These are phyloP conservation scores for Aricia artaxerxes DNA, from an alignment of 2,888 invertebrate genomes.

Conservation along the genomic window DNA sequence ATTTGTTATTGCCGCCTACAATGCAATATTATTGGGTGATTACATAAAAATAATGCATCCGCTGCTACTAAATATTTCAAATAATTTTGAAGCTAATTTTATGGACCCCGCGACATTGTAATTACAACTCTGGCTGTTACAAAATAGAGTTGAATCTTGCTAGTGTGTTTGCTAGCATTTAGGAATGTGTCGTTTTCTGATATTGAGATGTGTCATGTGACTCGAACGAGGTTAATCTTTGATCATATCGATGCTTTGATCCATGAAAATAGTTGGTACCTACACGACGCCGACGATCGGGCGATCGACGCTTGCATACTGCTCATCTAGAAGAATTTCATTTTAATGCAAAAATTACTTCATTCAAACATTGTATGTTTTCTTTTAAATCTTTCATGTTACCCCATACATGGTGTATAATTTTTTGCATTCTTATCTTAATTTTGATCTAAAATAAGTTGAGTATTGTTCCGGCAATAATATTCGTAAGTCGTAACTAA, in stretches of 20 bases:
- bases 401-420: too few relatives aligned
- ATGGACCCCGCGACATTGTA: background rate
- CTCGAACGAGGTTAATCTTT: constrained; percentile 12
- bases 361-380: too few relatives aligned
- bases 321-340: background rate
- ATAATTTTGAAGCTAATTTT: background rate
- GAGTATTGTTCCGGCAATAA: too few relatives aligned
- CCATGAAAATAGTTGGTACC: constrained; percentile 13
- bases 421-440: too few relatives aligned
- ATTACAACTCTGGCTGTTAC: background rate
- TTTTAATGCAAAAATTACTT: background rate
- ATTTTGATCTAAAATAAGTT: too few relatives aligned
- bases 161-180: background rate
- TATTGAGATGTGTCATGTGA: constrained; percentile 4
- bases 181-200: constrained; percentile 8
- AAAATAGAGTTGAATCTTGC: background rate
- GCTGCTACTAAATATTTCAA: background rate
- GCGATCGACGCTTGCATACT: background rate
- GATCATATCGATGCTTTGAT: constrained; percentile 15
- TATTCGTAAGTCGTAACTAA: too few relatives aligned
- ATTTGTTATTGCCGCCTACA: background rate
- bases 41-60: constrained; percentile 3
- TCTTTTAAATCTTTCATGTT: too few relatives aligned
- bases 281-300: background rate
- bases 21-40: background rate